These are phyloP conservation scores for Scaeva pyrastri DNA, from an alignment of 2,888 invertebrate species.

Conservation along the genomic window DNA sequence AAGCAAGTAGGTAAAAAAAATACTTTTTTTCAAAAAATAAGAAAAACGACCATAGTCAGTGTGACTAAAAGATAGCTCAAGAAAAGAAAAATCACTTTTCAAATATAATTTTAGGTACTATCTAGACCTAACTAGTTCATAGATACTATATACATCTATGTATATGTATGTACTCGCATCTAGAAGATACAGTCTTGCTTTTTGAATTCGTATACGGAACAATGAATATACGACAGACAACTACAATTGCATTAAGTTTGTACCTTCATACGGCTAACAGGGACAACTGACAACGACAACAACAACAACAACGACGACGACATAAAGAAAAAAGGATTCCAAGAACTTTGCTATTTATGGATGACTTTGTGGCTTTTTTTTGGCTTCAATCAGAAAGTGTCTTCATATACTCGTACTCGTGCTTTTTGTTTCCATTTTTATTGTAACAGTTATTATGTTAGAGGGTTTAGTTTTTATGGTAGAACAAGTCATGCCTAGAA, in stretches of 20 bases:
- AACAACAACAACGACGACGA: too few species aligned
- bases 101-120: neutral
- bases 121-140: too few species aligned
- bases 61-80: conserved; percentile 46
- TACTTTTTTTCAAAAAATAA: neutral
- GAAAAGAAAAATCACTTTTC: conserved; percentile 35
- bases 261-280: neutral
- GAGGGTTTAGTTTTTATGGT: neutral
- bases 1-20: neutral
- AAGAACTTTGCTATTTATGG: conserved; percentile 40
- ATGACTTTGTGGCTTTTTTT: conserved; percentile 16
- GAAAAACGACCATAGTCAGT: conserved; percentile 11
- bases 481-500: conserved; percentile 11
- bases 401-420: conserved; percentile 10
- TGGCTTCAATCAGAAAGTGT: conserved; percentile 41
- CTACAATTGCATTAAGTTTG: conserved; percentile 12
- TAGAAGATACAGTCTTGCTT: neutral
- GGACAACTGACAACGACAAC: neutral
- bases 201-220: conserved; percentile 15
- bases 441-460: neutral
- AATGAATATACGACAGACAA: neutral
- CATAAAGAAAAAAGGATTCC: conserved; percentile 24
- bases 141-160: neutral
- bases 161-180: too few species aligned
- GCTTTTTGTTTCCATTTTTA: neutral